Evolutionary conservation across 2,113 vertebrate species (phyloP), one percentile per base, ranked within the genome.

Genomic region (Gopherus evgoodei): DNA sequence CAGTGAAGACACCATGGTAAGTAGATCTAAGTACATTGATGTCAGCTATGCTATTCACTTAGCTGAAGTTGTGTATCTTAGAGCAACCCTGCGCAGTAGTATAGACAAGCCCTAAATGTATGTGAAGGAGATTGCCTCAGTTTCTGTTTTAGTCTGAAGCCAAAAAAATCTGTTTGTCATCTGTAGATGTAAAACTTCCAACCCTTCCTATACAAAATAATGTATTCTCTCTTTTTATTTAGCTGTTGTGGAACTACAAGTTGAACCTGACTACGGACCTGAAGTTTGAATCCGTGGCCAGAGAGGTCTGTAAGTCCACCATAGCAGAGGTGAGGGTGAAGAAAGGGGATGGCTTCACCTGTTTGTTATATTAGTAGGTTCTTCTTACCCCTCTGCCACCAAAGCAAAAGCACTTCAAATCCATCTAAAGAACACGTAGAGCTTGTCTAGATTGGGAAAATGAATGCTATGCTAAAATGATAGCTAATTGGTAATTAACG

Each of bases 161-260:
- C 35, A 92, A 84, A 57, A 57, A 59, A 59, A 6, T 7, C 14
- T 59, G 4, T 72, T 79, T 52, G 9, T 83, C 47, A 14, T 86
- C 81, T 21, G 84, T 12, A 6, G 8, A 0, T 19, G 38, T 49
- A 65, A 81, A 17, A 50, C 95, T 29, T 92, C 88, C 84, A 91
- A 72, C 5, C 50, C 24, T 17, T 27, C 89, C 88, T 88, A 17
- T 86, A 4, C 78, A 89, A 93, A 59, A 86, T 83, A 11, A 47
- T 44, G 2, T 25, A 44, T 72, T 62, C 88, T 47, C 52, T 25
- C 90, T 7, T 96, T 84, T 88, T 52, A 81, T 81, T 0, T 81
- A 99, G 99, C 98, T 99, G 62, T 97, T 99, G 81, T 99, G 99
- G 99, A 99, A 99, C 98, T 99, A 99, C 96, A 99, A 99, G 83